A percentile compares a stretch with the other conserved stretches of the same genome.
phyloP scores from a whole-genome alignment of 2,113 vertebrate genomes.

The Craseonycteris thonglongyai region DNA sequence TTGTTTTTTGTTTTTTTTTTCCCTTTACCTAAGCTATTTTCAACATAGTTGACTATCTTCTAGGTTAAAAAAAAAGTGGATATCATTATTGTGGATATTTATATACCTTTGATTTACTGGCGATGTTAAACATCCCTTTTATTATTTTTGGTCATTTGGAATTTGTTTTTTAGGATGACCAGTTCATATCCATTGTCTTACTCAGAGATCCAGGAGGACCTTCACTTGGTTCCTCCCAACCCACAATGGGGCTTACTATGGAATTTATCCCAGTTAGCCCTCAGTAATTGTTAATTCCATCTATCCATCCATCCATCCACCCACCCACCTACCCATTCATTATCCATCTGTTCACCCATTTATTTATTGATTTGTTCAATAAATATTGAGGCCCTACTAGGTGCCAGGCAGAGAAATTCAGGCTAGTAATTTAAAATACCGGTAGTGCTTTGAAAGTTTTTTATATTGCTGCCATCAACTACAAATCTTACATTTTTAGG shows the following conservation, averaged over 20 bases:
- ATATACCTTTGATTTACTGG: neutral
- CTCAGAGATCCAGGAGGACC: neutral
- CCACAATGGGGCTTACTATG: neutral
- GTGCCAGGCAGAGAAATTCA: neutral
- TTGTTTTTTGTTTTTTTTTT: neutral
- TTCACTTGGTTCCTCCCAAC: neutral
- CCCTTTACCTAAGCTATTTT: neutral
- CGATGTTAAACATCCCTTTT: neutral
- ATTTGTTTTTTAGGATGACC: constrained; percentile 1
- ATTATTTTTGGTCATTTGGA: neutral
- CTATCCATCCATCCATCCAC: neutral
- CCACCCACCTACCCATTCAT: neutral
- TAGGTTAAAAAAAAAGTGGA: neutral
- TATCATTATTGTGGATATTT: neutral
- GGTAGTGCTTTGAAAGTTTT: neutral
- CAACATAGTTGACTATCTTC: neutral
- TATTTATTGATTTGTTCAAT: neutral
- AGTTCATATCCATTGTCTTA: neutral
- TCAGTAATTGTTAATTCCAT: neutral
- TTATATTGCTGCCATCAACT: neutral
- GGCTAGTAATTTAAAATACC: neutral
- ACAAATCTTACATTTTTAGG: neutral
- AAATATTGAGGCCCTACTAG: neutral
- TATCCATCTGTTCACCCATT: neutral
- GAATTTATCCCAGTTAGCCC: neutral